Conservation (phyloP, 2,113 vertebrate species). For the Notarius lentiginosus region DNA sequence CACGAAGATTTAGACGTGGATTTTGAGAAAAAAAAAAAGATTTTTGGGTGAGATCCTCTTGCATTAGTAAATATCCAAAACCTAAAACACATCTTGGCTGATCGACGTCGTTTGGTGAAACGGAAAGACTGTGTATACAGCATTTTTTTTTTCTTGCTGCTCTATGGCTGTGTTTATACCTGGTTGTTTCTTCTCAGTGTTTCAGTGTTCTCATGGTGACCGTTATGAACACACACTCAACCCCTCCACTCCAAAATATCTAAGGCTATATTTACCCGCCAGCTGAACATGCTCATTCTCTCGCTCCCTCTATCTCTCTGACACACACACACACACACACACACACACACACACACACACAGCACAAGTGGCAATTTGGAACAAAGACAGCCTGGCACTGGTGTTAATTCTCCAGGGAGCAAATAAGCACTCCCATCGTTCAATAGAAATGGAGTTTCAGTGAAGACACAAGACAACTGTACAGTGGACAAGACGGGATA, state of each 20-base stretch:
- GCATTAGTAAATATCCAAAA: neutral
- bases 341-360: neutral
- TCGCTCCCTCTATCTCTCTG: conserved; percentile 30
- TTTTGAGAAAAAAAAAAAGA: neutral
- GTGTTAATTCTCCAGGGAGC: neutral
- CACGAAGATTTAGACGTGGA: neutral
- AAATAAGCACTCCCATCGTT: conserved; percentile 21
- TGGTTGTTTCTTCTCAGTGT: neutral
- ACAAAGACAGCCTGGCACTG: conserved; percentile 35
- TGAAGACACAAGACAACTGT: neutral
- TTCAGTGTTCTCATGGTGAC: conserved; percentile 17
- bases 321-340: conserved; percentile 13
- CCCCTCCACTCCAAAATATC: conserved; percentile 34
- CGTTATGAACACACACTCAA: conserved; percentile 35
- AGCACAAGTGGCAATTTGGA: conserved; percentile 46
- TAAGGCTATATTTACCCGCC: conserved; percentile 66
- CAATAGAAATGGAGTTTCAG: neutral
- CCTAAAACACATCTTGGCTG: neutral
- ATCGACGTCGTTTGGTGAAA: neutral
- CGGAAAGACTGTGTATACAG: neutral
- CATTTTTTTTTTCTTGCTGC: neutral
- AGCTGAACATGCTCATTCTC: conserved; percentile 49
- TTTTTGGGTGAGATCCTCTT: neutral
- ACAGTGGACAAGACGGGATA: neutral
- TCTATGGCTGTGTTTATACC: neutral